These are phyloP conservation scores for Ceratosolen fusciceps DNA, from an alignment of 1,140 invertebrate species.

Conservation along the genomic window DNA sequence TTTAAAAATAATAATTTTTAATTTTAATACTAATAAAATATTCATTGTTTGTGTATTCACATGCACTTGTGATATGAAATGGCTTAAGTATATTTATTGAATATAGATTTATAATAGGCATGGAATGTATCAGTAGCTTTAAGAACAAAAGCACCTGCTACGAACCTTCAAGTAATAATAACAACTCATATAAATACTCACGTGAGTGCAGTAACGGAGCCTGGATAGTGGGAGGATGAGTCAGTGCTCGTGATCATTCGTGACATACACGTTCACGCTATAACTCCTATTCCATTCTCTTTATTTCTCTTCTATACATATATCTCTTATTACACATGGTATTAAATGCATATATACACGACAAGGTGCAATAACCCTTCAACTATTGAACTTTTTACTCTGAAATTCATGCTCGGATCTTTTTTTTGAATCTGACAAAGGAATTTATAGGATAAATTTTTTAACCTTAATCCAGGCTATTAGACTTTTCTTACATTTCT, in stretches of 20 bases:
- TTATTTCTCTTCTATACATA: constrained; percentile 16
- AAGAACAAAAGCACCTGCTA: not conserved
- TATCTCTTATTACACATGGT: constrained; percentile 40
- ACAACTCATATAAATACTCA: constrained; percentile 19
- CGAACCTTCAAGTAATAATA: not conserved
- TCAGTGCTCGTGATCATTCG: constrained; percentile 56
- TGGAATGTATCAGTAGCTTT: not conserved
- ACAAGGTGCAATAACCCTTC: constrained; percentile 43
- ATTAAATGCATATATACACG: constrained; percentile 42
- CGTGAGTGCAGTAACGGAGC: not conserved
- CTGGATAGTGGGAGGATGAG: constrained; percentile 53
- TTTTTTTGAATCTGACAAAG: constrained; percentile 11
- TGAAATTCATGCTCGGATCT: constrained; percentile 39
- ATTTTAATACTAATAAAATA: too few species aligned
- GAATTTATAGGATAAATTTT: constrained; percentile 44
- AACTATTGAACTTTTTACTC: constrained; percentile 42
- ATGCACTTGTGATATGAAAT: too few species aligned
- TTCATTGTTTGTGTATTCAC: too few species aligned
- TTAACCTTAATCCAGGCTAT: constrained; percentile 40
- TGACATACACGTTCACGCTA: constrained; percentile 58
- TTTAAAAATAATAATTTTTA: too few species aligned
- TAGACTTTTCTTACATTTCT: constrained; percentile 42
- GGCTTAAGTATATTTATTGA: not conserved
- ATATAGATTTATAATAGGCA: not conserved
- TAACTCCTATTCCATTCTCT: constrained; percentile 52